These are phyloP conservation scores for Scolopax bukidnonensis DNA, from an alignment of 2,797 vertebrate species.

Conservation along the genomic window DNA sequence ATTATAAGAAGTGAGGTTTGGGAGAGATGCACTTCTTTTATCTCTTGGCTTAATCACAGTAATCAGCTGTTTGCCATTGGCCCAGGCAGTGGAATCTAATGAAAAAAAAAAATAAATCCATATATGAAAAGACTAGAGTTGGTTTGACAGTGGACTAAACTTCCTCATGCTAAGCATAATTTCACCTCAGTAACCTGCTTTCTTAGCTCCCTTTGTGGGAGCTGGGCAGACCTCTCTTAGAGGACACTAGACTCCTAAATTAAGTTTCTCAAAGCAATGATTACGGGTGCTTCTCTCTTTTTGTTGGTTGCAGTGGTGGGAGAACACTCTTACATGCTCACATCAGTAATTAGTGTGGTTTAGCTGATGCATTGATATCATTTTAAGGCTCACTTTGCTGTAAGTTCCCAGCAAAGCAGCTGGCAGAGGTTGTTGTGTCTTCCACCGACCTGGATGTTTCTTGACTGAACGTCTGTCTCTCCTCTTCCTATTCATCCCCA, in stretches of 20 bases:
- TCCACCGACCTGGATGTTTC: background rate
- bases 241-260: background rate
- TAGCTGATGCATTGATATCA: fast-evolving
- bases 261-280: background rate
- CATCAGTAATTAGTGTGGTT: background rate
- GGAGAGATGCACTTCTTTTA: background rate
- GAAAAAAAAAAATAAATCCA: background rate
- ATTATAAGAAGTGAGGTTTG: background rate
- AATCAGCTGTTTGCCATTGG: background rate
- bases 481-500: background rate
- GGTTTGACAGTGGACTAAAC: background rate
- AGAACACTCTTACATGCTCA: fast-evolving
- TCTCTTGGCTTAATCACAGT: background rate
- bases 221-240: background rate
- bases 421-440: background rate
- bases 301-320: background rate
- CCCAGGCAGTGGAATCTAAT: background rate
- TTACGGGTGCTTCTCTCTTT: background rate
- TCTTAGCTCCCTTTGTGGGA: background rate
- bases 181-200: background rate
- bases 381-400: background rate
- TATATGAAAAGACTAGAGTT: background rate
- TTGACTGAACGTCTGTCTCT: background rate
- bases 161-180: background rate
- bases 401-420: background rate